Base-by-base conservation (phyloP, 2,113 vertebrate genomes). In the Spermophilus dauricus region DNA sequence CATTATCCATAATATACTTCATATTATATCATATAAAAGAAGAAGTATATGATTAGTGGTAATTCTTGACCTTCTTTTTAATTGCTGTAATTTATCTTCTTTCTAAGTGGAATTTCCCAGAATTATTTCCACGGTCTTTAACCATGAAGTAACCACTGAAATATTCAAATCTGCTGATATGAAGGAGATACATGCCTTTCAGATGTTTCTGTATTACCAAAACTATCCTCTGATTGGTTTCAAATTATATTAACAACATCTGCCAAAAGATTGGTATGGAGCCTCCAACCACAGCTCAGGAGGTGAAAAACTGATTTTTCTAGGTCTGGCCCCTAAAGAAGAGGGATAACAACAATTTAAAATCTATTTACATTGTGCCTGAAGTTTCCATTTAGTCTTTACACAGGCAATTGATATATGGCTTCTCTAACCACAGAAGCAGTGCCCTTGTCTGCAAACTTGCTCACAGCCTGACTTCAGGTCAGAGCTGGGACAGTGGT, bases 331-430 rank as follows among this genome's bases (percentile, higher is more conserved):
- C 53, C 3, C 80, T 87, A 69, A 96, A 96, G 30, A 85, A 96
- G 45, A 80, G 3, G 1, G 93, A 80, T 0, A 6, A 88, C 91
- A 81, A 95, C 91, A 17, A 94, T 9, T 97, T 97, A 96, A 86
- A 90, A 82, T 97, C 61, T 93, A 53, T 96, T 98, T 97, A 94
- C 48, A 17, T 91, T 93, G 90, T 86, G 45, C 20, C 51, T 37
- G 93, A 93, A 89, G 10, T 95, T 96, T 97, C 69, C 82, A 51
- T 85, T 95, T 87, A 80, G 75, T 82, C n/a, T 61, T 24, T 34
- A 37, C 17, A 76, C 10, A 65, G 92, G 17, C 39, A 32, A 95
- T 95, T 97, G 90, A 84, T 83, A 20, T 48, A 22, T 12, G 32
- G 37, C 2, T 34, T 28, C 39, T 76, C 9, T 72, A 58, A 51